Conservation (phyloP, 2,797 vertebrate genomes). For the Meriones psammophilus region DNA sequence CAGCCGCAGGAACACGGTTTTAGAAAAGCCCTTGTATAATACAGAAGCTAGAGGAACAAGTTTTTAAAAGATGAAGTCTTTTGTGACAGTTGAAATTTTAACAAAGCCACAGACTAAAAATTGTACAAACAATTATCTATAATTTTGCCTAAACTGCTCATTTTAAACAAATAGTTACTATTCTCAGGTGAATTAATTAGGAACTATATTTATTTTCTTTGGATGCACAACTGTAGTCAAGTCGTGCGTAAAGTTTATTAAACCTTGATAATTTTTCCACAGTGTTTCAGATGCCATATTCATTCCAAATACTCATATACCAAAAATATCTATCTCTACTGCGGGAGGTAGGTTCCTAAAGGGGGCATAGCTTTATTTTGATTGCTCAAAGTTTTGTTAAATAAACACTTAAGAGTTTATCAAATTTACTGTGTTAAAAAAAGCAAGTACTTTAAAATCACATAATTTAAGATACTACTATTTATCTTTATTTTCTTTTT, state of each 20-base stretch:
- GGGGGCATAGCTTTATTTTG: constrained; percentile 45
- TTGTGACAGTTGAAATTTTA: constrained; percentile 74
- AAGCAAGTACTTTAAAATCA: constrained; percentile 34
- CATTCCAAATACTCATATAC: constrained; percentile 49
- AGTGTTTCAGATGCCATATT: constrained; percentile 57
- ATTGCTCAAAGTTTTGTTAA: constrained; percentile 39
- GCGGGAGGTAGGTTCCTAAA: constrained; percentile 57
- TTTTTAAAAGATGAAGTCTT: constrained; percentile 47
- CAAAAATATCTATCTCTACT: constrained; percentile 74
- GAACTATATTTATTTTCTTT: constrained; percentile 84
- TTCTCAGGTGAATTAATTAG: constrained; percentile 86
- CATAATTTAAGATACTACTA: constrained; percentile 2
- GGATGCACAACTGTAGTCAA: constrained; percentile 75
- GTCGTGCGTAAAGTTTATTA: constrained; percentile 79
- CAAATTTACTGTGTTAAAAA: constrained; percentile 53
- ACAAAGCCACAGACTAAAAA: constrained; percentile 76
- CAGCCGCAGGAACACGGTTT: background rate
- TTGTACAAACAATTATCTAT: constrained; percentile 76
- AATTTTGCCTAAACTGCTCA: constrained; percentile 70
- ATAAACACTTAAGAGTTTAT: constrained; percentile 56
- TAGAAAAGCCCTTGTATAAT: constrained; percentile 19
- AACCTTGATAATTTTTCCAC: constrained; percentile 73
- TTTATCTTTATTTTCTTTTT: background rate
- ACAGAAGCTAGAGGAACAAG: constrained; percentile 4
- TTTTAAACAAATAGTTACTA: constrained; percentile 79